Evolutionary conservation across 2,113 vertebrate genomes (phyloP).

Genomic region (Raja brachyura): DNA sequence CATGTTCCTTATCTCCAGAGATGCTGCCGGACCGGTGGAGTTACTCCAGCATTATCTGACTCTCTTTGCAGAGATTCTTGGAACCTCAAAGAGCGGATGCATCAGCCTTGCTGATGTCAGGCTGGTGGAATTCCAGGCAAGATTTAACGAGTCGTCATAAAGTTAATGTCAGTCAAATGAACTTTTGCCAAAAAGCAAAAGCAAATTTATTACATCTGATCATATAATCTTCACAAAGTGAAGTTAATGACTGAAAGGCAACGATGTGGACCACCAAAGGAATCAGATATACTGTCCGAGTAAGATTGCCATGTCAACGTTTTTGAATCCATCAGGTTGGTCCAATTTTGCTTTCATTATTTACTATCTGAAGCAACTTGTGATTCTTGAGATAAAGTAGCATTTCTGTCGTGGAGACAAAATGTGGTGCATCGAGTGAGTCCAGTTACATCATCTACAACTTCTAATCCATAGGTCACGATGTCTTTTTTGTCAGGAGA

Average conservation of each 20-base stretch:
- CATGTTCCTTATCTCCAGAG: too few species aligned
- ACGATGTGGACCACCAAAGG: not conserved
- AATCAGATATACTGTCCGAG: not conserved
- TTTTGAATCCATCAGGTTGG: not conserved
- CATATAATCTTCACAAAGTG: not conserved
- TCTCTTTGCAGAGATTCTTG: too few species aligned
- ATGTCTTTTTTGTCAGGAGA: not conserved
- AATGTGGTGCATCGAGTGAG: not conserved
- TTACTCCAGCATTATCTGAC: too few species aligned
- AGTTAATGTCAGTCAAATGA: not conserved
- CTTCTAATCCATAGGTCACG: not conserved
- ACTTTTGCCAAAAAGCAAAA: not conserved
- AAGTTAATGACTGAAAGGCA: not conserved
- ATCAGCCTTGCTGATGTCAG: not conserved
- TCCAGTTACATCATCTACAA: not conserved
- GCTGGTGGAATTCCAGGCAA: not conserved
- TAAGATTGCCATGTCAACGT: not conserved
- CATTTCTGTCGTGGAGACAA: not conserved
- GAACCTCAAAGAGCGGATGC: not conserved
- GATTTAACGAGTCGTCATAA: not conserved
- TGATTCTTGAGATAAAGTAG: not conserved
- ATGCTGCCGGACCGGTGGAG: too few species aligned
- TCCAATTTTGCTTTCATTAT: not conserved
- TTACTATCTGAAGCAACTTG: not conserved
- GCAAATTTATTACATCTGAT: not conserved